Evolutionary conservation across 2,113 vertebrate species (phyloP).

Genomic region (Bombycilla garrulus): DNA sequence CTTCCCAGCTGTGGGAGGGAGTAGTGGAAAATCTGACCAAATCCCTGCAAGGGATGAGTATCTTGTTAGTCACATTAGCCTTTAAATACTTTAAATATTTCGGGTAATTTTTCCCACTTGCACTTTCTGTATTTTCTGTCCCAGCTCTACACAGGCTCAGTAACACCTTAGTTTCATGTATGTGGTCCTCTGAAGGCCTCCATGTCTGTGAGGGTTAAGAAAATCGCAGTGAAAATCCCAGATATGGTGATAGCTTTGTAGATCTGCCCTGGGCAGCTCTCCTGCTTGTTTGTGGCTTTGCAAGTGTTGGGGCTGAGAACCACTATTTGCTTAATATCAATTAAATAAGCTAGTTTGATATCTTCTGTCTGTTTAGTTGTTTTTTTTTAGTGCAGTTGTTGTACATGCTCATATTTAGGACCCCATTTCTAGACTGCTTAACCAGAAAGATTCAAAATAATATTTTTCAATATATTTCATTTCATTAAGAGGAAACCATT

Average conservation of each 20-base stretch:
- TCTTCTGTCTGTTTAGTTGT: not conserved
- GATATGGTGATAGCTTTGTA: fast-evolving
- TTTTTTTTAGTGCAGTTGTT: not conserved
- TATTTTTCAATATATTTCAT: not conserved
- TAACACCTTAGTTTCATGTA: not conserved
- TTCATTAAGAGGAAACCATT: not conserved
- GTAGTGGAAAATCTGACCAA: not conserved
- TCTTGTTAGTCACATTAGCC: not conserved
- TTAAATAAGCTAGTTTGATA: not conserved
- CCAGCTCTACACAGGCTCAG: fast-evolving
- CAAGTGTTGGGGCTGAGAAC: not conserved
- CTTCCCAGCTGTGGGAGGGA: not conserved
- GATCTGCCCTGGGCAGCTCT: not conserved
- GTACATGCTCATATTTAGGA: fast-evolving
- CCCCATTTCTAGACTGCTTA: not conserved
- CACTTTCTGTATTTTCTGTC: not conserved
- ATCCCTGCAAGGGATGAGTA: fast-evolving
- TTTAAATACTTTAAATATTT: not conserved
- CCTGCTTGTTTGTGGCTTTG: not conserved
- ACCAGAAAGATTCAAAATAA: not conserved
- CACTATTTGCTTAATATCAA: fast-evolving
- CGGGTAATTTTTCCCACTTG: not conserved
- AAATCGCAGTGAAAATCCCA: not conserved
- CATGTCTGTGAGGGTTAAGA: not conserved
- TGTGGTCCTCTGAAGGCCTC: not conserved